phyloP scores from a whole-genome alignment of 2,888 invertebrate species.

The Limenitis camilla region DNA sequence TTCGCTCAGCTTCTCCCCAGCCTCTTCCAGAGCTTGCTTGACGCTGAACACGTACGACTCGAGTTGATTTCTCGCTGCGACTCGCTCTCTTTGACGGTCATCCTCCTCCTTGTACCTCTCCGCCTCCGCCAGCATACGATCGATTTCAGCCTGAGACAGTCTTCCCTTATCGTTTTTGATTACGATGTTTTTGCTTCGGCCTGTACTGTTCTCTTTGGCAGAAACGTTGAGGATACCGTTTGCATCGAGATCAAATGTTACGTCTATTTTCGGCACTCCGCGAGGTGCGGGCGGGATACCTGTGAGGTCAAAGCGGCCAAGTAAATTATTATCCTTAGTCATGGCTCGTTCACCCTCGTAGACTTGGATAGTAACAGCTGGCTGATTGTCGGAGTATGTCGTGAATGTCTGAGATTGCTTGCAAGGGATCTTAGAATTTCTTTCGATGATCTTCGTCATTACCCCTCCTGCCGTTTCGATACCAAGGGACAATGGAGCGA shows the following conservation, averaged over 20 bases:
- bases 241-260: slow-evolving; percentile 84
- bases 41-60: slow-evolving; percentile 82
- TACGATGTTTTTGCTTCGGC: slow-evolving; percentile 82
- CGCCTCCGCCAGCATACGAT: slow-evolving; percentile 84
- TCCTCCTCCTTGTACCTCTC: slow-evolving; percentile 84
- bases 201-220: slow-evolving; percentile 81
- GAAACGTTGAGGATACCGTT: slow-evolving; percentile 89
- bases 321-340: slow-evolving; percentile 84
- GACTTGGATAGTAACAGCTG: too few species aligned
- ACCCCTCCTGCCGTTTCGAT: slow-evolving; percentile 88
- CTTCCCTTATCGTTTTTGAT: slow-evolving; percentile 89
- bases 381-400: slow-evolving; percentile 87
- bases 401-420: slow-evolving; percentile 83
- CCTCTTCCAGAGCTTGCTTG: slow-evolving; percentile 79
- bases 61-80: slow-evolving; percentile 80
- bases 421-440: slow-evolving; percentile 81
- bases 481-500: slow-evolving; percentile 79
- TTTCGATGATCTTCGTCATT: slow-evolving; percentile 83
- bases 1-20: slow-evolving; percentile 74
- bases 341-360: too few species aligned
- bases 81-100: slow-evolving; percentile 78
- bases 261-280: slow-evolving; percentile 80
- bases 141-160: slow-evolving; percentile 86
- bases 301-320: slow-evolving; percentile 78
- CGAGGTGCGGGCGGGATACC: slow-evolving; percentile 82